phyloP scores from a whole-genome alignment of 64 coral and sea anemone genomes.

The Dendrophyllia cribrosa region DNA sequence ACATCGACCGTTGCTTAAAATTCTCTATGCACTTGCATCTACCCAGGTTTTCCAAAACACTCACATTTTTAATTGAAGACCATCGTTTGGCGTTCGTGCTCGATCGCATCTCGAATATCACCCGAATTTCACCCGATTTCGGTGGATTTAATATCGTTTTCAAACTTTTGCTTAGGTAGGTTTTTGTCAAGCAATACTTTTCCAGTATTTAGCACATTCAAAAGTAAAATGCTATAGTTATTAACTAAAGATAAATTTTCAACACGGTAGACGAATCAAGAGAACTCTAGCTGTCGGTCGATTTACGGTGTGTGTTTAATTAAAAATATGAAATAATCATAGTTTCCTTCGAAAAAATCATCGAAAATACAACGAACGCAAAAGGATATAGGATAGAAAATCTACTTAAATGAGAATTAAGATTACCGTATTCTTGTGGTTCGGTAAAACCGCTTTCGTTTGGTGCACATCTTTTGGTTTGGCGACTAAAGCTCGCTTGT shows the following conservation, averaged over 20 bases:
- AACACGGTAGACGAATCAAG: too few relatives aligned
- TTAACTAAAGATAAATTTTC: too few relatives aligned
- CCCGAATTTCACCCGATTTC: not conserved
- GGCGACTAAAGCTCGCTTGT: not conserved
- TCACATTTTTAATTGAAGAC: not conserved
- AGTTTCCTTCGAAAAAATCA: not conserved
- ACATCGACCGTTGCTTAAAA: too few relatives aligned
- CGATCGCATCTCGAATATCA: not conserved
- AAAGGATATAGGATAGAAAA: not conserved
- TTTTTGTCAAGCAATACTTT: too few relatives aligned
- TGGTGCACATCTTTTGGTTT: constrained; percentile 25
- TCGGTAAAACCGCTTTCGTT: not conserved
- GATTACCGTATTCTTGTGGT: not conserved
- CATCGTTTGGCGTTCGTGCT: not conserved
- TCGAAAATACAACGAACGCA: not conserved
- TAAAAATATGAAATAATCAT: too few relatives aligned
- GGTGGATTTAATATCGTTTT: not conserved
- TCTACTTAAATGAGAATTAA: not conserved
- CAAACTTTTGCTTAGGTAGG: too few relatives aligned
- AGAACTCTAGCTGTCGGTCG: too few relatives aligned
- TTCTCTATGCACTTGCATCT: too few relatives aligned
- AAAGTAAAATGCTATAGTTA: too few relatives aligned
- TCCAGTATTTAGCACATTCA: too few relatives aligned
- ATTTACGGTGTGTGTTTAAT: too few relatives aligned
- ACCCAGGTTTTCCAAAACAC: too few relatives aligned